Evolutionary conservation across 1,140 invertebrate genomes (phyloP).

Genomic region (Ceratoteleas bidentatus): DNA sequence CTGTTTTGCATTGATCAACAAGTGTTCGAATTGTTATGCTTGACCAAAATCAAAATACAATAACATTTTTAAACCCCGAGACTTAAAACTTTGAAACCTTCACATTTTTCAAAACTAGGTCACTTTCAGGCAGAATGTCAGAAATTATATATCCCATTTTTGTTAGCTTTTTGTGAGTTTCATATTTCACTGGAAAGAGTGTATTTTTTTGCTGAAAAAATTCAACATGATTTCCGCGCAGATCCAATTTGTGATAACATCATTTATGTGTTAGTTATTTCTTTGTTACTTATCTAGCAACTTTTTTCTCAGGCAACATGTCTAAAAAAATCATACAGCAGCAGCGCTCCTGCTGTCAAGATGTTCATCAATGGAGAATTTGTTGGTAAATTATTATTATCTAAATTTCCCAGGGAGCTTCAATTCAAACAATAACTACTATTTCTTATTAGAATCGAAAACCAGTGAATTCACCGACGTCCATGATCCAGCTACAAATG

Average conservation of each 20-base stretch:
- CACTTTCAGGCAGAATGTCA: too few species aligned
- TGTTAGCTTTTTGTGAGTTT: neutral
- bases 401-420: neutral
- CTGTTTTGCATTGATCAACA: conserved; percentile 1
- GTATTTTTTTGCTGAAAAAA: too few species aligned
- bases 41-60: neutral
- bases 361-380: conserved; percentile 97
- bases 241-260: too few species aligned
- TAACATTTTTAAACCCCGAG: too few species aligned
- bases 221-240: too few species aligned
- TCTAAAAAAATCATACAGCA: conserved; percentile 70
- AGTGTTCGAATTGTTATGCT: too few species aligned
- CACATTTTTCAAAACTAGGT: too few species aligned
- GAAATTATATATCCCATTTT: too few species aligned
- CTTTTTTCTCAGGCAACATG: conserved; percentile 65
- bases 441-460: conserved; percentile 88
- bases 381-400: conserved; percentile 80
- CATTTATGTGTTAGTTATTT: neutral
- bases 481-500: conserved; percentile 95
- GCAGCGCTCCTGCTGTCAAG: conserved; percentile 88
- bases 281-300: neutral
- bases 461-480: conserved; percentile 96
- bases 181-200: too few species aligned
- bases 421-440: neutral
- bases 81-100: too few species aligned